Evolutionary conservation across 2,888 invertebrate species (phyloP), one percentile per base, ranked within the genome.

Genomic region (Cantharis lateralis): DNA sequence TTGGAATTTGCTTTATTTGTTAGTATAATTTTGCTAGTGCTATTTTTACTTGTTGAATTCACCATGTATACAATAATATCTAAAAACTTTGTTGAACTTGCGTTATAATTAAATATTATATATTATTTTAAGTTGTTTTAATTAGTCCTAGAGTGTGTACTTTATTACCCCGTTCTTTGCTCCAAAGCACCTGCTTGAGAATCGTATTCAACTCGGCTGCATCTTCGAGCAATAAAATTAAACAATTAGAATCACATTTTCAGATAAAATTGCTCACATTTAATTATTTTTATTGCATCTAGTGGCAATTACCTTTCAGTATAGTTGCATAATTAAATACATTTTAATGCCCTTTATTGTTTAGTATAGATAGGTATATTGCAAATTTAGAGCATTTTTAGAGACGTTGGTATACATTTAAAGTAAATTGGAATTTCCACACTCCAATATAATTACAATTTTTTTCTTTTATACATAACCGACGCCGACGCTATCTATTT

Each of bases 71-170:
- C 3, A 48, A 48, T 48, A 48, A 7, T 48, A 48, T 48, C 48
- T 48, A 48, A 13, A 48, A 68, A 71, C 66, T 74, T 68, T 72
- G 70, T 28, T 64, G 66, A 76, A 66, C 61, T 26, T 20, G 62
- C 62, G 73, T 70, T 74, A 76, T 82, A 82, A 82, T 82, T 82
- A 82, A 82, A 82, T 81, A 81, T 82, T 82, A 82, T 82, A 82
- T 81, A 81, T 82, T 82, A 83, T 82, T 83, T 81, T 80, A 82
- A 82, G 81, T 81, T 79, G 82, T 79, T 80, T 81, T 83, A 83
- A 83, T 83, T 83, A 83, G 82, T 77, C 79, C 78, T 78, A 71
- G 78, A 77, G 75, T 79, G 75, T 80, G 81, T 80, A 78, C 79
- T 80, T 79, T 77, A 79, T 79, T 75, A 75, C 63, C 72, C 72